A percentile compares a stretch with the other conserved stretches of the same genome.
phyloP scores from a whole-genome alignment of 1,140 invertebrate species.

The Aphaenogaster ashmeadi region DNA sequence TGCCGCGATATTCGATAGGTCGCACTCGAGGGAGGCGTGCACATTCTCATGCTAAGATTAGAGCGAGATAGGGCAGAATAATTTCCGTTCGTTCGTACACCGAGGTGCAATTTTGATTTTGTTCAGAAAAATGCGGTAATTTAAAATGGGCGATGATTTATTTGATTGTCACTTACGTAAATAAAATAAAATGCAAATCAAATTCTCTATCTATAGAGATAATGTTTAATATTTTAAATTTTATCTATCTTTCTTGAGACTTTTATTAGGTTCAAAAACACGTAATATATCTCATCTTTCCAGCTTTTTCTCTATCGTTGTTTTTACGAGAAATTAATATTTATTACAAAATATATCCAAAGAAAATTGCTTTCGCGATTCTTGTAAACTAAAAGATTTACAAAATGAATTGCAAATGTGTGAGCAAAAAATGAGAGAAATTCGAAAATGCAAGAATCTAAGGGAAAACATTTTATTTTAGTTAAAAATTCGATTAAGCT shows the following conservation, averaged over 20 bases:
- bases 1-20: constrained; percentile 55
- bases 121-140: background rate
- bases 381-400: background rate
- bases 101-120: background rate
- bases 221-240: background rate
- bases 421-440: background rate
- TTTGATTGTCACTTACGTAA: background rate
- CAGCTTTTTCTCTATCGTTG: background rate
- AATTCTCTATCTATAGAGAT: background rate
- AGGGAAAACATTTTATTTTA: background rate
- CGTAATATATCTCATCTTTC: background rate
- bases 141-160: background rate
- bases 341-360: background rate
- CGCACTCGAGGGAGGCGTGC: constrained; percentile 36
- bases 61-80: background rate
- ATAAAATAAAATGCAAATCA: constrained; percentile 8
- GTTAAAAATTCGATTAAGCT: constrained; percentile 36
- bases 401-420: background rate
- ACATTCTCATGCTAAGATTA: constrained; percentile 31
- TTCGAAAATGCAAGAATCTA: background rate
- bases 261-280: background rate
- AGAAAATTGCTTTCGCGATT: background rate
- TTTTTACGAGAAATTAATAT: background rate
- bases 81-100: constrained; percentile 5
- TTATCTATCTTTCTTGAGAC: background rate